Conservation (phyloP, 1,140 invertebrate genomes). For the Aphaenogaster rudis region DNA sequence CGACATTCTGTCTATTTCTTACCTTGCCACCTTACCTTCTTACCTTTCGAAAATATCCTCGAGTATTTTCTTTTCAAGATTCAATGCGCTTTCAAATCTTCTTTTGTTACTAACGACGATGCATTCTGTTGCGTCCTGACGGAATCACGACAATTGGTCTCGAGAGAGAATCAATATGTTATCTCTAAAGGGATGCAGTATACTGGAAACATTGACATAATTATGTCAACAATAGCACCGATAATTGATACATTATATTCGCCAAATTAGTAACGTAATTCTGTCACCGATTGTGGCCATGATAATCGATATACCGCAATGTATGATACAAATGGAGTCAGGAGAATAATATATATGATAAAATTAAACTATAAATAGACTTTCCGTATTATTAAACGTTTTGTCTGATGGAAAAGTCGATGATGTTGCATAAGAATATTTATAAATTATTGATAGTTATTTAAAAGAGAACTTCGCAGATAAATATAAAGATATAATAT, state of each 20-base stretch:
- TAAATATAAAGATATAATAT: not conserved
- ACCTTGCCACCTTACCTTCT: not conserved
- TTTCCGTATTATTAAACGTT: not conserved
- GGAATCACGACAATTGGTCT: slow-evolving; percentile 26
- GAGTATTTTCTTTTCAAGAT: slow-evolving; percentile 20
- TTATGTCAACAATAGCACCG: slow-evolving; percentile 35
- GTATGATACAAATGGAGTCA: not conserved
- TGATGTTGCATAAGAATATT: not conserved
- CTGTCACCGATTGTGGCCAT: not conserved
- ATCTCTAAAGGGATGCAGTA: slow-evolving; percentile 20
- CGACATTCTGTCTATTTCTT: slow-evolving; percentile 37
- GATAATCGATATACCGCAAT: slow-evolving; percentile 29
- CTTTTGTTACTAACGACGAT: not conserved
- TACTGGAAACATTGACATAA: slow-evolving; percentile 42
- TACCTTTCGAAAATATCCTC: slow-evolving; percentile 20
- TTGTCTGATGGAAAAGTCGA: not conserved
- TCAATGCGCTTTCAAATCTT: slow-evolving; percentile 32
- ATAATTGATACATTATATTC: slow-evolving; percentile 52
- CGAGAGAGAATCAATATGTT: slow-evolving; percentile 19
- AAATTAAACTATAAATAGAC: not conserved
- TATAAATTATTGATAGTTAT: not conserved
- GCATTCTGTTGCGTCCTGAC: not conserved
- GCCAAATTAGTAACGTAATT: slow-evolving; percentile 41
- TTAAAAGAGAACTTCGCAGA: not conserved
- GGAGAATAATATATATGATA: slow-evolving; percentile 1